These are phyloP conservation scores for Trachops cirrhosus DNA, from an alignment of 2,797 vertebrate species.

Conservation along the genomic window DNA sequence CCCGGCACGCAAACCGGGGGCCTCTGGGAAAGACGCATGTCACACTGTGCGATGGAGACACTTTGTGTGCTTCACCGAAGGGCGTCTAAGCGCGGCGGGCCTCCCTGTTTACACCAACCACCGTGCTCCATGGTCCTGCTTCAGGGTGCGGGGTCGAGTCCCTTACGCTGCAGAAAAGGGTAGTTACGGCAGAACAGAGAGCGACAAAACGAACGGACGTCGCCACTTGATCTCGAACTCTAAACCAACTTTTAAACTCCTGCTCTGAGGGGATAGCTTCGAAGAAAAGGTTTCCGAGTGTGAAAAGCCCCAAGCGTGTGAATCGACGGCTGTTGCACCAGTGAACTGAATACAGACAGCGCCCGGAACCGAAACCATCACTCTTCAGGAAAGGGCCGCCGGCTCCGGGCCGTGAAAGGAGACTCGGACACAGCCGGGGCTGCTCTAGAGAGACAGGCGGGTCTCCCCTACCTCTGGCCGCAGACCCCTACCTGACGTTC, in stretches of 20 bases:
- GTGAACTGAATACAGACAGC: background rate
- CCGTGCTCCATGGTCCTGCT: background rate
- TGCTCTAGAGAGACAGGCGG: background rate
- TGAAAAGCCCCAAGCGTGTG: background rate
- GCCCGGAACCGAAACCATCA: background rate
- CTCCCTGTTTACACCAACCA: background rate
- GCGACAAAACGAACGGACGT: background rate
- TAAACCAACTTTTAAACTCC: background rate
- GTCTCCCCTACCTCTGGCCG: background rate
- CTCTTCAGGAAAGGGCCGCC: background rate
- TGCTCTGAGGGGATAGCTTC: background rate
- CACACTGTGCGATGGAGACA: background rate
- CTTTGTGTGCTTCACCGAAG: background rate
- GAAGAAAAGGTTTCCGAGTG: background rate
- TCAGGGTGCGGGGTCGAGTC: background rate
- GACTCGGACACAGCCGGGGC: background rate
- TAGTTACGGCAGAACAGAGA: background rate
- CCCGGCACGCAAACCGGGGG: background rate
- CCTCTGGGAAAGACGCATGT: background rate
- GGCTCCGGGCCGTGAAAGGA: background rate
- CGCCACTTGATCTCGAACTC: background rate
- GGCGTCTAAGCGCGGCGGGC: background rate
- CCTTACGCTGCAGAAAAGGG: background rate
- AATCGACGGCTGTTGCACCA: background rate
- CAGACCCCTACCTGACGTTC: background rate